Conservation (phyloP, 2,113 vertebrate species). For the Lepus europaeus region DNA sequence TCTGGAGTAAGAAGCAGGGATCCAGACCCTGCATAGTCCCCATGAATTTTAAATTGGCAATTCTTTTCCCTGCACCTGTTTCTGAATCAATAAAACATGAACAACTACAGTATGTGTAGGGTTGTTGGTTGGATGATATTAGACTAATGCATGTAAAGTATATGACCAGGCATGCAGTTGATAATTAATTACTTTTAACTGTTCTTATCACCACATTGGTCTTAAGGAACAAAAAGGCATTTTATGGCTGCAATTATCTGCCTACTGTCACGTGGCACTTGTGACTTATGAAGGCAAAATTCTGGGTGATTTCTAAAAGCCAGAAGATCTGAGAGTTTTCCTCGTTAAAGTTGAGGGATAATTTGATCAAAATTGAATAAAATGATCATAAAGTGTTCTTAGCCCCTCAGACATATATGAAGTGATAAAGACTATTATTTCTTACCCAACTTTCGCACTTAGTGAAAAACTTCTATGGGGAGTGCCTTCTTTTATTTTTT, state of each 20-base stretch:
- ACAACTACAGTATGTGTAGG: background rate
- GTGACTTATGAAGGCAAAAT: background rate
- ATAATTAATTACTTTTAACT: background rate
- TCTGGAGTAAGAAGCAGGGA: background rate
- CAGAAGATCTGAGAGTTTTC: slow-evolving; percentile 31
- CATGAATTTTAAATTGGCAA: background rate
- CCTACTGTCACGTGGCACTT: background rate
- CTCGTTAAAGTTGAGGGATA: background rate
- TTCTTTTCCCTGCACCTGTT: background rate
- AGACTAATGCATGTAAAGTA: background rate
- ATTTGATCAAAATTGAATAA: slow-evolving; percentile 56
- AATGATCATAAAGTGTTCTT: slow-evolving; percentile 47
- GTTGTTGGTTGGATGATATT: background rate
- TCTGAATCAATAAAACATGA: slow-evolving; percentile 3
- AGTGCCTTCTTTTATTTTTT: slow-evolving; percentile 45
- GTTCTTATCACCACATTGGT: background rate
- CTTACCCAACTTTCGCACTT: slow-evolving; percentile 17
- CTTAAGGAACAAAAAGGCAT: background rate
- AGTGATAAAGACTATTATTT: background rate
- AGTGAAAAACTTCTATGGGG: background rate
- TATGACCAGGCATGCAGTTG: background rate
- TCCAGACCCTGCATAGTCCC: background rate
- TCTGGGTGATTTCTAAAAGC: slow-evolving; percentile 12
- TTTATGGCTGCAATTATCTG: background rate
- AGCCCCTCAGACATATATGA: background rate